Evolutionary conservation across 2,888 invertebrate genomes (phyloP).

Genomic region (Lasioglossum morio): DNA sequence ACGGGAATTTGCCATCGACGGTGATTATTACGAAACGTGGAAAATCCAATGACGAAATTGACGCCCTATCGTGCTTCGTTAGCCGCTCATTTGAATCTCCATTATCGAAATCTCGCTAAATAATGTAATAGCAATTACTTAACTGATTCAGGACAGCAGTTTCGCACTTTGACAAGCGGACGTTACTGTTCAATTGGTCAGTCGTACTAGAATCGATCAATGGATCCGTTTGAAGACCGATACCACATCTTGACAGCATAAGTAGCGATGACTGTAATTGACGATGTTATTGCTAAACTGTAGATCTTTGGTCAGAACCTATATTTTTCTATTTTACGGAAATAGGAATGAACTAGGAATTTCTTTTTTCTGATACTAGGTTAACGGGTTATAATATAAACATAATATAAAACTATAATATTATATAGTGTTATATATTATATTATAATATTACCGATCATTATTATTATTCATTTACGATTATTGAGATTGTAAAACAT

Average conservation of each 20-base stretch:
- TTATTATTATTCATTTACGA: too few species aligned
- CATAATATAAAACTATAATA: too few species aligned
- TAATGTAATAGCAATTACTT: slow-evolving; percentile 75
- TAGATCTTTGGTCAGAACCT: background rate
- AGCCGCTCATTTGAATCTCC: slow-evolving; percentile 55
- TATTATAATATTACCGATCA: too few species aligned
- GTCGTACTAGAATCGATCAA: slow-evolving; percentile 32
- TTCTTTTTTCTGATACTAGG: background rate
- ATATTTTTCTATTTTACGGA: background rate
- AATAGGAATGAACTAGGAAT: background rate
- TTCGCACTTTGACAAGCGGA: slow-evolving; percentile 36
- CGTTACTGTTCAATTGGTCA: slow-evolving; percentile 40
- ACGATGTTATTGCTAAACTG: background rate
- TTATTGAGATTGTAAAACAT: too few species aligned
- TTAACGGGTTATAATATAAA: too few species aligned
- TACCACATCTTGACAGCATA: background rate
- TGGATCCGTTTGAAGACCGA: slow-evolving; percentile 9
- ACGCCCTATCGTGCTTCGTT: slow-evolving; percentile 63
- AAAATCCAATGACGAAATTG: slow-evolving; percentile 54
- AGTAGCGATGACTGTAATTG: background rate
- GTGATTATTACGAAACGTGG: slow-evolving; percentile 52
- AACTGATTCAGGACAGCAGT: slow-evolving; percentile 65
- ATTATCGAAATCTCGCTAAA: slow-evolving; percentile 68
- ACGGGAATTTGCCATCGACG: slow-evolving; percentile 14
- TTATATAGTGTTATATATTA: too few species aligned